Percentiles rank a stretch among this genome's conserved stretches.
Evolutionary conservation across 2,113 vertebrate genomes (phyloP).

Genomic region (Pao palembangensis): DNA sequence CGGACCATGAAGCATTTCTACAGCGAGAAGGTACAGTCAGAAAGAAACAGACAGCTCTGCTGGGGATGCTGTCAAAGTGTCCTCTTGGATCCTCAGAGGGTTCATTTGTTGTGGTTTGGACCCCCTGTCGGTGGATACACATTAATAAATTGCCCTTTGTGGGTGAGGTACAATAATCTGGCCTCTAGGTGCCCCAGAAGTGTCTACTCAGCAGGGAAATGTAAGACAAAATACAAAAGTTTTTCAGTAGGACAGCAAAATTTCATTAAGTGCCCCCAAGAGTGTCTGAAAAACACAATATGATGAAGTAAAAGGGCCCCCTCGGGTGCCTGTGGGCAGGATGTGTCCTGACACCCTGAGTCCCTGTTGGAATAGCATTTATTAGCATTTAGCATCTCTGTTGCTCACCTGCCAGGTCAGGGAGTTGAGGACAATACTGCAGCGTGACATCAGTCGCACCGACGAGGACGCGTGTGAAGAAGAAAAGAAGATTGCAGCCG

Average conservation of each 20-base stretch:
- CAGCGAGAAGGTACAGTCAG: slow-evolving; percentile 47
- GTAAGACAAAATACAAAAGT: no score
- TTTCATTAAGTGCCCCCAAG: no score
- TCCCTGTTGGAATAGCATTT: no score
- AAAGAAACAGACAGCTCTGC: not conserved
- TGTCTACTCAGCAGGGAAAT: no score
- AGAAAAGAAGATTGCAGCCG: not conserved
- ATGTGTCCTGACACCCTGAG: no score
- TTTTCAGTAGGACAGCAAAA: no score
- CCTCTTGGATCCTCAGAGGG: not conserved
- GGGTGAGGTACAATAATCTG: no score
- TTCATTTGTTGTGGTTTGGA: not conserved
- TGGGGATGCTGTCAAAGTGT: not conserved
- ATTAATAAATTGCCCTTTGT: no score
- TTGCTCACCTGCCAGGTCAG: slow-evolving; percentile 6
- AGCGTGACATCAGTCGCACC: not conserved
- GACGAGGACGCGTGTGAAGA: not conserved
- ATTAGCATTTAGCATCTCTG: no score
- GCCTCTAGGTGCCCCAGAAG: no score
- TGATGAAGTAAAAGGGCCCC: no score
- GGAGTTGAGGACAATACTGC: slow-evolving; percentile 6
- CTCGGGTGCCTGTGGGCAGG: not conserved
- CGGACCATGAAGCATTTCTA: slow-evolving; percentile 47
- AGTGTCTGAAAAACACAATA: no score
- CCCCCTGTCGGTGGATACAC: not conserved